Evolutionary conservation across 2,797 vertebrate genomes (phyloP).

Genomic region (Chloroceryle amazona): DNA sequence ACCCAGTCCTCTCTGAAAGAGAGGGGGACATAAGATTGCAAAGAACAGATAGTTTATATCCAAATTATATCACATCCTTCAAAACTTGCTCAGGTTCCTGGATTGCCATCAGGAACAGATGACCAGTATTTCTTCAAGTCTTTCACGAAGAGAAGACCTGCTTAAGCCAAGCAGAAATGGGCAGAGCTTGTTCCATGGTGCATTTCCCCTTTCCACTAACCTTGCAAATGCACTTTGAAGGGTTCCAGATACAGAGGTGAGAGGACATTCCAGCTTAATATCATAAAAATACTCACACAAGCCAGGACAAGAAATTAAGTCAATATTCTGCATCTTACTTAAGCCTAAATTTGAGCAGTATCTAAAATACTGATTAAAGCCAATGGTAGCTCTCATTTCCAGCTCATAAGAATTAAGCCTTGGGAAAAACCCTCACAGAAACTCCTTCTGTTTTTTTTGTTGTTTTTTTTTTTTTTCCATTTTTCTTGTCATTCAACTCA

Average conservation of each 20-base stretch:
- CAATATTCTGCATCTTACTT: not conserved
- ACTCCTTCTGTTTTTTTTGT: accelerated
- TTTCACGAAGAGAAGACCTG: not conserved
- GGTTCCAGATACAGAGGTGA: not conserved
- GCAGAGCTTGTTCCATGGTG: not conserved
- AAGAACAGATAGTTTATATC: not conserved
- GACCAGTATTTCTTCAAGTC: not conserved
- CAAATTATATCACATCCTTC: not conserved
- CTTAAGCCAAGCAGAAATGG: not conserved
- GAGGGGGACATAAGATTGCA: accelerated
- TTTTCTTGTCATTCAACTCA: not conserved
- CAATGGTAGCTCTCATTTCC: not conserved
- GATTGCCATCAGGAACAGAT: not conserved
- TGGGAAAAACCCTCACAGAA: not conserved
- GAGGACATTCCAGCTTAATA: not conserved
- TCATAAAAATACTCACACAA: not conserved
- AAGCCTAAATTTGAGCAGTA: not conserved
- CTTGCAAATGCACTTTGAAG: not conserved
- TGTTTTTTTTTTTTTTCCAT: not conserved
- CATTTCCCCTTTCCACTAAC: not conserved
- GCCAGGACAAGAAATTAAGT: not conserved
- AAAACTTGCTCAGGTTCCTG: not conserved
- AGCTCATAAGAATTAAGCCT: not conserved
- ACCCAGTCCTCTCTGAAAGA: not conserved
- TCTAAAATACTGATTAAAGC: not conserved